Evolutionary conservation across 1,140 invertebrate genomes (phyloP).

Genomic region (Philopotamus ludificatus): DNA sequence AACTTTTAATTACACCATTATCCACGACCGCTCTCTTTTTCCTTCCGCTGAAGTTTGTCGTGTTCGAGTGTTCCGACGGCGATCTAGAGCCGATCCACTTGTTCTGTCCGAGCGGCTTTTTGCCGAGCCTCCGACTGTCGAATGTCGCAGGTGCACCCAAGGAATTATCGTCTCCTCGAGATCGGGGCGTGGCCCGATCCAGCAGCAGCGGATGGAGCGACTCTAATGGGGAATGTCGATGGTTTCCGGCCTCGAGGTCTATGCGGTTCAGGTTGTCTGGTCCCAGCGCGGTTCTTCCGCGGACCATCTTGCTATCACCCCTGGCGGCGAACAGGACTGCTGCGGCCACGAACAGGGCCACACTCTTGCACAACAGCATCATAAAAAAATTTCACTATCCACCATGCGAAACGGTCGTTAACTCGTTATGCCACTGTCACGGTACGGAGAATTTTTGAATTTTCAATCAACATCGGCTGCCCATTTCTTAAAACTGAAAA

Average conservation of each 20-base stretch:
- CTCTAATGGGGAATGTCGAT: slow-evolving; percentile 9
- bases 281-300: neutral
- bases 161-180: neutral
- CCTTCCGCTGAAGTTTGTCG: neutral
- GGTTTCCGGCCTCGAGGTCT: slow-evolving; percentile 6
- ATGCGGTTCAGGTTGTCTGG: neutral
- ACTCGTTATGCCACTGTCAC: neutral
- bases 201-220: neutral
- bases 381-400: neutral
- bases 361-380: neutral
- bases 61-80: neutral
- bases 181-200: neutral
- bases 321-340: neutral
- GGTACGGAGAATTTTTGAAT: neutral
- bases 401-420: neutral
- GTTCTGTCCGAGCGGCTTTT: neutral
- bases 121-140: neutral
- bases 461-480: neutral
- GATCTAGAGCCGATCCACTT: slow-evolving; percentile 3
- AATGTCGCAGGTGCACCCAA: neutral
- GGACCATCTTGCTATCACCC: neutral
- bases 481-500: neutral
- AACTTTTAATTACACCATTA: neutral
- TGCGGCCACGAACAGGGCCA: neutral
- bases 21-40: slow-evolving; percentile 17